Percentiles rank a stretch among this genome's conserved stretches.
phyloP scores from a whole-genome alignment of 2,113 vertebrate genomes.

The Hippoglossus stenolepis region DNA sequence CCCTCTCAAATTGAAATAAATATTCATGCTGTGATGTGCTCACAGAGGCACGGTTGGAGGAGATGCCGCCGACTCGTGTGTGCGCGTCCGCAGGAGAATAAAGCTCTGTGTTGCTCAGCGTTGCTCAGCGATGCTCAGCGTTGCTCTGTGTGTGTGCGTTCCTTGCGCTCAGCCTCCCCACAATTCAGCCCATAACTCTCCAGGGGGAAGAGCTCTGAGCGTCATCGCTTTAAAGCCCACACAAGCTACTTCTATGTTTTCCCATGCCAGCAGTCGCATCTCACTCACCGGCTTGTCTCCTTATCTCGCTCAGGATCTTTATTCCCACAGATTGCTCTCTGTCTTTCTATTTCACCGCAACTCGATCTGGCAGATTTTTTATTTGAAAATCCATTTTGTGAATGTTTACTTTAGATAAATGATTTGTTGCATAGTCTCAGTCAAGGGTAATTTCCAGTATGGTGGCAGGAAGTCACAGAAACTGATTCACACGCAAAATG shows the following conservation, averaged over 20 bases:
- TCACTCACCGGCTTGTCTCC: constrained; percentile 33
- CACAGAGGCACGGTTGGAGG: constrained; percentile 4
- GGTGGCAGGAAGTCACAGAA: neutral
- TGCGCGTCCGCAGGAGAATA: neutral
- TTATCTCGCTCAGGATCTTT: constrained; percentile 33
- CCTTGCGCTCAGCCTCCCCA: constrained; percentile 67
- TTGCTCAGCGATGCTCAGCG: constrained; percentile 45
- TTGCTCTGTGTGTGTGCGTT: constrained; percentile 31
- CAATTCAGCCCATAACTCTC: constrained; percentile 73
- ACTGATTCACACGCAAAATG: neutral
- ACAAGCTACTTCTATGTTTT: constrained; percentile 67
- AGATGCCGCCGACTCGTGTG: constrained; percentile 40
- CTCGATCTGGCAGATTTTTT: neutral
- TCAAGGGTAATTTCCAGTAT: neutral
- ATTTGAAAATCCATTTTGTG: neutral
- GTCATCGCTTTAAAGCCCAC: constrained; percentile 76
- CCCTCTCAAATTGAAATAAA: constrained; percentile 73
- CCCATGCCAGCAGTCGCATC: constrained; percentile 61
- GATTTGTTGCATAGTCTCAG: neutral
- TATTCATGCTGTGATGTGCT: constrained; percentile 66
- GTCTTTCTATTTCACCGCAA: neutral
- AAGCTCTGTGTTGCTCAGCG: constrained; percentile 16
- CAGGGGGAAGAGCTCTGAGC: constrained; percentile 65
- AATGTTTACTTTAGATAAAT: neutral
- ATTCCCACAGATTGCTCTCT: constrained; percentile 58